Evolutionary conservation across 2,113 vertebrate species (phyloP).

Genomic region (Urocynchramus pylzowi): DNA sequence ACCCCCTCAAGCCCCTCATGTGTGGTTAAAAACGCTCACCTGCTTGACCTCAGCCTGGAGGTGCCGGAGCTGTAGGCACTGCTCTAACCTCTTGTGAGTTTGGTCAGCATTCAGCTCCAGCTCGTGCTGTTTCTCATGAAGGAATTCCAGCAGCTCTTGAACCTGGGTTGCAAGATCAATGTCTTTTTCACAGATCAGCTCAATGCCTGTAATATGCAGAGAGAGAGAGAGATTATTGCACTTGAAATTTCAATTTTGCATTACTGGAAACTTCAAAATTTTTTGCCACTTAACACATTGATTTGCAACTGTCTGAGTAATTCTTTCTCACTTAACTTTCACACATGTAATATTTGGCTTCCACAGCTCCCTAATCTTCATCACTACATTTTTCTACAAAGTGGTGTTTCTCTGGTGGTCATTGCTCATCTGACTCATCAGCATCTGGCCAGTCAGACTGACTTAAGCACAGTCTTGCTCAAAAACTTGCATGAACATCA

Average conservation of each 20-base stretch:
- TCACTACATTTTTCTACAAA: background rate
- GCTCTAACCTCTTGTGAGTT: conserved; percentile 90
- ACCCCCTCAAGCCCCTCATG: background rate
- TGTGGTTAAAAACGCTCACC: conserved; percentile 72
- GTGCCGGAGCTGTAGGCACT: conserved; percentile 92
- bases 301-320: background rate
- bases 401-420: background rate
- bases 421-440: background rate
- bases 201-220: conserved; percentile 82
- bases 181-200: conserved; percentile 96
- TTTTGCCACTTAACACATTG: background rate
- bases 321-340: background rate
- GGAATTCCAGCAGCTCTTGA: conserved; percentile 95
- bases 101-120: conserved; percentile 91
- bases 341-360: background rate
- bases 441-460: background rate
- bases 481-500: background rate
- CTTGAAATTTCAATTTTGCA: background rate
- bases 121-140: conserved; percentile 96
- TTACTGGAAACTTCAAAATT: background rate
- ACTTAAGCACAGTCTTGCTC: background rate
- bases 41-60: conserved; percentile 97
- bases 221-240: background rate
- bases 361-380: background rate
- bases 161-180: conserved; percentile 96